Evolutionary conservation across 2,113 vertebrate species (phyloP).

Genomic region (Dascyllus trimaculatus): DNA sequence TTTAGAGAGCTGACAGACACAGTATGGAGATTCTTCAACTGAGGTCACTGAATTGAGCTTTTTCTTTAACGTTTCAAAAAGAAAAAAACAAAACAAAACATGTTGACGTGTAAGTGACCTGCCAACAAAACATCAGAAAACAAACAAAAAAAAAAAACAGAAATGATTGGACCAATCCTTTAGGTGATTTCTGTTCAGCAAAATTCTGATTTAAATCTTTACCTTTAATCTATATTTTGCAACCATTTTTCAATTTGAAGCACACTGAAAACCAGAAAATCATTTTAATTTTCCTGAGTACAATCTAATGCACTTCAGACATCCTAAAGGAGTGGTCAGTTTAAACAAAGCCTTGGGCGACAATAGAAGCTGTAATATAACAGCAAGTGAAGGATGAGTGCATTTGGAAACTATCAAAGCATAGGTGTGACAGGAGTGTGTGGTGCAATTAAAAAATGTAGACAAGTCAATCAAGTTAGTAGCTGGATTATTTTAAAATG

Average conservation of each 20-base stretch:
- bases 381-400: constrained; percentile 11
- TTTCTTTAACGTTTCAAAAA: constrained; percentile 71
- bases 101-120: constrained; percentile 93
- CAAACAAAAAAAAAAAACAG: constrained; percentile 24
- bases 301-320: constrained; percentile 63
- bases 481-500: constrained; percentile 1
- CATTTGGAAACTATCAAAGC: constrained; percentile 7
- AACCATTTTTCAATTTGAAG: background rate
- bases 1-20: constrained; percentile 86
- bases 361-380: constrained; percentile 79
- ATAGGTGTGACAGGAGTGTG: background rate
- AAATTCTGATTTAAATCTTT: background rate
- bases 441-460: constrained; percentile 1
- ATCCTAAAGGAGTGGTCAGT: constrained; percentile 97
- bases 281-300: background rate
- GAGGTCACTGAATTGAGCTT: constrained; percentile 96
- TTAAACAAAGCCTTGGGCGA: constrained; percentile 97
- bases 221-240: background rate
- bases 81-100: constrained; percentile 55
- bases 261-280: background rate
- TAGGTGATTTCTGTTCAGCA: constrained; percentile 83
- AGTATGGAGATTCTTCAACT: constrained; percentile 98
- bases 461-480: background rate
- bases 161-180: constrained; percentile 94
- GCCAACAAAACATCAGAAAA: constrained; percentile 83